Conservation (phyloP, 2,113 vertebrate species). For the Eupsittula cactorum region DNA sequence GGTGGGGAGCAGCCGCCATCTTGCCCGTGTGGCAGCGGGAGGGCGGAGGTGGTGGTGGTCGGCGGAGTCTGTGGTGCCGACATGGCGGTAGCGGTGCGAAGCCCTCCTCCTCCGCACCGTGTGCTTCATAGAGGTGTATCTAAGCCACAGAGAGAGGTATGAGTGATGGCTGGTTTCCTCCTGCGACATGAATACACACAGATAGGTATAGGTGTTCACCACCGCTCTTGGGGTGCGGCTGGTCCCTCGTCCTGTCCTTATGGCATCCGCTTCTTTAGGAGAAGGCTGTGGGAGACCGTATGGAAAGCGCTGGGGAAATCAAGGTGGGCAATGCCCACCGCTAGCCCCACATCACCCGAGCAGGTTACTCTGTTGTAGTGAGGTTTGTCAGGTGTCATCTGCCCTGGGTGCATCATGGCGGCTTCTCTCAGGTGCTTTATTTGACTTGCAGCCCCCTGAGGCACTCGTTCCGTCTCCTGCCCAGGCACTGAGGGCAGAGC, state of each 20-base stretch:
- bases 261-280: not conserved
- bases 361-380: not conserved
- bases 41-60: too few relatives aligned
- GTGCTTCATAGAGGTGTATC: not conserved
- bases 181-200: not conserved
- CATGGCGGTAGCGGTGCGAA: not conserved
- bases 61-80: too few relatives aligned
- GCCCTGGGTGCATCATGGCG: not conserved
- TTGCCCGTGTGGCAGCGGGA: not conserved
- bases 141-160: not conserved
- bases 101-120: not conserved
- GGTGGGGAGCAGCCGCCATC: not conserved
- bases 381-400: not conserved
- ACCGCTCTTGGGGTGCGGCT: not conserved
- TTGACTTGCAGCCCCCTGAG: too few relatives aligned
- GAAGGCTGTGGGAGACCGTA: not conserved
- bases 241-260: not conserved
- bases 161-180: not conserved
- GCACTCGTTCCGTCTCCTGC: not conserved
- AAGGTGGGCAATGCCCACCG: not conserved
- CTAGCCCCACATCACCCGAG: fast-evolving
- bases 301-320: not conserved
- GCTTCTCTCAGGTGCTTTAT: too few relatives aligned
- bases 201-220: not conserved
- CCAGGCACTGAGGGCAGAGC: not conserved